Percentiles rank a stretch among this genome's conserved stretches.
phyloP scores from a whole-genome alignment of 2,113 vertebrate genomes.

The Stigmatopora argus region DNA sequence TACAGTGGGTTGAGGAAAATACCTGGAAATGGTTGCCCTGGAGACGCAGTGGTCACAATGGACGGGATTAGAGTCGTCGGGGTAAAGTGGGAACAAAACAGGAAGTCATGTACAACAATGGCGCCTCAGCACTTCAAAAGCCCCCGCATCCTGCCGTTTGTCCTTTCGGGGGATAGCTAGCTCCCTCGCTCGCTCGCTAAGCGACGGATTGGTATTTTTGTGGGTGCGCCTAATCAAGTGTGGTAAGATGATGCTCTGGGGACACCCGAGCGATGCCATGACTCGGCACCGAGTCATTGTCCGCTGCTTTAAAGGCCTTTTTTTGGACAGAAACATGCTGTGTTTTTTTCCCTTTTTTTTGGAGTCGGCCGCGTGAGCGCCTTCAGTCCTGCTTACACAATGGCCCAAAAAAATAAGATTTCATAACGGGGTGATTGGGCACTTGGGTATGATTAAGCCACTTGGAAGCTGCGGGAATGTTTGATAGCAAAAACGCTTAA shows the following conservation, averaged over 20 bases:
- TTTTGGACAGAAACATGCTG: conserved; percentile 1
- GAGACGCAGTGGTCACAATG: background rate
- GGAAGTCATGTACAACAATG: conserved; percentile 3
- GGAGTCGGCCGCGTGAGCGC: conserved; percentile 2
- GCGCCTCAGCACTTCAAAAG: background rate
- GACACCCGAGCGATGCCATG: conserved; percentile 11
- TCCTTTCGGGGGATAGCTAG: conserved; percentile 11
- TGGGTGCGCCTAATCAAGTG: background rate
- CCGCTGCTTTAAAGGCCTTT: conserved; percentile 17
- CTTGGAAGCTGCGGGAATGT: background rate
- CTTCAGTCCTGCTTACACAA: conserved; percentile 11
- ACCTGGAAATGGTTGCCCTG: background rate
- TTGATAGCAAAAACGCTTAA: background rate
- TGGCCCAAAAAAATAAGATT: conserved; percentile 9
- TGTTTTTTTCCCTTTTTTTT: background rate
- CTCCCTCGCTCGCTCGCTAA: conserved; percentile 22
- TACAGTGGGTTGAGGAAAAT: background rate
- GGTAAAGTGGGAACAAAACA: conserved; percentile 3
- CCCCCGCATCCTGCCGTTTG: conserved; percentile 48
- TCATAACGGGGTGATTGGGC: conserved; percentile 27
- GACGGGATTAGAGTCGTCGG: background rate
- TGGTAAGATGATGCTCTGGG: no score
- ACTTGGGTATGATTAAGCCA: conserved; percentile 16
- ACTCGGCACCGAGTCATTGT: conserved; percentile 37
- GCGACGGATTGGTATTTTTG: conserved; percentile 2